Evolutionary conservation across 2,888 invertebrate species (phyloP), one percentile per base, ranked within the genome.

Genomic region (Himalopsyche tibetana): DNA sequence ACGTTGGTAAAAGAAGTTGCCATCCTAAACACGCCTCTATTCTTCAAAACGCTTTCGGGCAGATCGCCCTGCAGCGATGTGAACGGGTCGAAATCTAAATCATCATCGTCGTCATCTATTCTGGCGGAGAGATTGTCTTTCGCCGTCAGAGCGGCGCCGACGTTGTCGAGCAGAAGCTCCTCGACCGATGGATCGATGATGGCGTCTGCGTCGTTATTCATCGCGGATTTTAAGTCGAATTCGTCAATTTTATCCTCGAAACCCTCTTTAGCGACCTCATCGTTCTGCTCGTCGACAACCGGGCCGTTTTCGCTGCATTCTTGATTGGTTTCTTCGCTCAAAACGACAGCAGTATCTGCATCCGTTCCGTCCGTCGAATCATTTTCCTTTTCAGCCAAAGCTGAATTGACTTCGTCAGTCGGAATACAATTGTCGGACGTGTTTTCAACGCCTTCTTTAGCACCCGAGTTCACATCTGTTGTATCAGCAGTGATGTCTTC

Each of bases 21-120:
- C 74, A 74, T 74, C 15, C 36, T 74, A 36, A 74, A 74, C 4
- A 36, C 74, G 3, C 74, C 63, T 15, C 51, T 81, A 38, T 84
- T 84, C 17, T 84, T 84, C 79, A 86, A 36, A 45, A 84, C 82
- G 40, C 55, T 79, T 8, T 85, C 74, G 36, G 82, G 82, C 19
- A 87, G 63, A 28, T 87, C 87, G 0, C 87, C 87, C 56, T 86
- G 84, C 28, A 88, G 55, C 12, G 88, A 84, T 19, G 83, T 81
- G 56, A 86, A 85, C 8, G 87, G 84, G 38, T 89, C 86, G 19
- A 87, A 82, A 79, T 88, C 88, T 8, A 87, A 69, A 82, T 85
- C 86, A 40, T 86, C 84, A 11, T 85, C 56, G n/a, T 63, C 28
- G 19, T 84, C 83, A 5, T 84, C 55, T 69, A 84, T 63, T 36